phyloP scores from a whole-genome alignment of 1,140 invertebrate genomes.

The Diachasma alloeum region DNA sequence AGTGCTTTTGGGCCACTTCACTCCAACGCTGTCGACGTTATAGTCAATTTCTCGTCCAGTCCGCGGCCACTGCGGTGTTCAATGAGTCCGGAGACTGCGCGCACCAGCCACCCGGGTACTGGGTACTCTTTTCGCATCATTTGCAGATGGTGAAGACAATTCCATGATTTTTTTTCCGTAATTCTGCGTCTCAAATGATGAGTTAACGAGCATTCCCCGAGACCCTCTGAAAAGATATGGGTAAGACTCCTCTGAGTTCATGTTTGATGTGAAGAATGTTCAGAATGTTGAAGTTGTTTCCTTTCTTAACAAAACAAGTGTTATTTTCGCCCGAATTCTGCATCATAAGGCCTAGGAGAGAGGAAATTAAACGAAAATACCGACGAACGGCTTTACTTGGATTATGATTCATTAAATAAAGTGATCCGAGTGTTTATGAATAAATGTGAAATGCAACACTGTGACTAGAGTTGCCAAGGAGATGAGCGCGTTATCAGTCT shows the following conservation, averaged over 20 bases:
- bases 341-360: too few relatives aligned
- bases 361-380: too few relatives aligned
- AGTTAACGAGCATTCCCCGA: neutral
- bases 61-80: constrained; percentile 8
- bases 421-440: neutral
- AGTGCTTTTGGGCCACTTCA: constrained; percentile 14
- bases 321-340: too few relatives aligned
- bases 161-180: neutral
- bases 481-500: neutral
- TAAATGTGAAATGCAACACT: neutral
- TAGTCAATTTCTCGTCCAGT: neutral
- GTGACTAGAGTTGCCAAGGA: neutral
- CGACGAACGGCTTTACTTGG: neutral
- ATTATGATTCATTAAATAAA: neutral
- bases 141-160: neutral
- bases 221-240: neutral
- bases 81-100: constrained; percentile 29
- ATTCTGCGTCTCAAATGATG: neutral
- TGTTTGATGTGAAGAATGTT: neutral
- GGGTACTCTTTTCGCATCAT: neutral
- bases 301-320: too few relatives aligned
- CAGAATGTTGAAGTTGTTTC: too few relatives aligned
- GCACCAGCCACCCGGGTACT: neutral
- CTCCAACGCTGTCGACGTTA: neutral
- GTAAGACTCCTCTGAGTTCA: neutral